Evolutionary conservation across 2,113 vertebrate genomes (phyloP), one percentile per base, ranked within the genome.

Genomic region (Xiphophorus maculatus): DNA sequence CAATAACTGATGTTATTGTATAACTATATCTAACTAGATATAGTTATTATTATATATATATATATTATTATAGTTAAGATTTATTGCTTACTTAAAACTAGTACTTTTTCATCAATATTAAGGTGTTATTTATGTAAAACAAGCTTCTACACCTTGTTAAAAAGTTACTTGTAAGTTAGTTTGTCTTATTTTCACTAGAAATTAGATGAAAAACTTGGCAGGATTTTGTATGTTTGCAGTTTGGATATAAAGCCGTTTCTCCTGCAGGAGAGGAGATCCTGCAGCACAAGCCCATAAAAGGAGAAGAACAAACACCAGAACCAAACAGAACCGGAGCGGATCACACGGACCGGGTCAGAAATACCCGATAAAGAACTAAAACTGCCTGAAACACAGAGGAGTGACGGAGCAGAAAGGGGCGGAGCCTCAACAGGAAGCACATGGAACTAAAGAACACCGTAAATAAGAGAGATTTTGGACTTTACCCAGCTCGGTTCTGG

Each of bases 381-480:
- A 30, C 27, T 54, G 29, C 13, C 51, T 33, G n/a, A 48, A 25
- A 15, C 29, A 83, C 29, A 63, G 13, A 27, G 19, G 28, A 54
- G 29, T 6, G 22, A 7, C 15, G 22, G 7, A 25, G 51, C 51
- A 58, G 51, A n/a, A 75, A 64, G 63, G 78, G 92, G 94, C 3
- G 85, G 89, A 60, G 88, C 61, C 33, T 72, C 32, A 80, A 83
- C 81, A 88, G 81, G 88, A 94, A 93, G 83, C 67, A 73, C 51
- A 42, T 62, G 71, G 33, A 63, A 40, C 27, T 54, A 12, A 37
- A 6, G 7, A 2, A 60, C 29, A 60, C 37, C 3, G 5, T 6
- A 27, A 67, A 35, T 19, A 0, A 51, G 48, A 32, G 42, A 35
- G 33, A 35, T 35, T 1, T 66, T 17, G 14, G 8, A 28, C 1